phyloP scores from a whole-genome alignment of 1,140 invertebrate genomes.

The Dreissena polymorpha region DNA sequence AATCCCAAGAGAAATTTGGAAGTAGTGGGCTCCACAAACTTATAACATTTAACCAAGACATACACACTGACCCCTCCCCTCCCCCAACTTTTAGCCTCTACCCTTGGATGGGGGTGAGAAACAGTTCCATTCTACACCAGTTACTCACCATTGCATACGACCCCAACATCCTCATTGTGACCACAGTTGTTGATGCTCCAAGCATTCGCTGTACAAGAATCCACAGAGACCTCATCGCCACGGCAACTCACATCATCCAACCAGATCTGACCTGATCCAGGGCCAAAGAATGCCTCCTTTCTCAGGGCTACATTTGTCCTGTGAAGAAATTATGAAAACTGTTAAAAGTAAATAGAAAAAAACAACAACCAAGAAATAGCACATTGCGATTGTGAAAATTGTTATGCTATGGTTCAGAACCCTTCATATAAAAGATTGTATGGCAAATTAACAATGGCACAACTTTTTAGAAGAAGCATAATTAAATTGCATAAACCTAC shows the following conservation, averaged over 20 bases:
- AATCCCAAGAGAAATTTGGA: too few relatives aligned
- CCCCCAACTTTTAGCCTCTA: too few relatives aligned
- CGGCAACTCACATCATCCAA: constrained; percentile 50
- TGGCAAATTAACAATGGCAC: not conserved
- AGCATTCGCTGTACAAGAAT: not conserved
- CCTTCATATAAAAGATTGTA: too few relatives aligned
- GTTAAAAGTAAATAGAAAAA: too few relatives aligned
- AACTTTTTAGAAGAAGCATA: not conserved
- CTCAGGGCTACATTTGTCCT: constrained; percentile 38
- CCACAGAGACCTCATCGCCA: constrained; percentile 31
- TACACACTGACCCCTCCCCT: too few relatives aligned
- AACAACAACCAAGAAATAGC: too few relatives aligned
- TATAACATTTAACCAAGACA: too few relatives aligned
- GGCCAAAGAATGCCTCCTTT: constrained; percentile 52
- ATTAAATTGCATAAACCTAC: not conserved
- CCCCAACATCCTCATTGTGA: constrained; percentile 53
- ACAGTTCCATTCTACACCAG: not conserved
- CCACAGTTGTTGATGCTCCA: constrained; percentile 52
- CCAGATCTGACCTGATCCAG: constrained; percentile 52
- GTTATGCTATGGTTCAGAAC: too few relatives aligned
- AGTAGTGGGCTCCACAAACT: too few relatives aligned
- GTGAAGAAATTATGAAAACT: not conserved
- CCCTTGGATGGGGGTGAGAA: too few relatives aligned
- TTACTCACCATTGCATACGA: constrained; percentile 25
- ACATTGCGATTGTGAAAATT: too few relatives aligned